Evolutionary conservation across 1,140 invertebrate genomes (phyloP).

Genomic region (Hesperophylax magnus): DNA sequence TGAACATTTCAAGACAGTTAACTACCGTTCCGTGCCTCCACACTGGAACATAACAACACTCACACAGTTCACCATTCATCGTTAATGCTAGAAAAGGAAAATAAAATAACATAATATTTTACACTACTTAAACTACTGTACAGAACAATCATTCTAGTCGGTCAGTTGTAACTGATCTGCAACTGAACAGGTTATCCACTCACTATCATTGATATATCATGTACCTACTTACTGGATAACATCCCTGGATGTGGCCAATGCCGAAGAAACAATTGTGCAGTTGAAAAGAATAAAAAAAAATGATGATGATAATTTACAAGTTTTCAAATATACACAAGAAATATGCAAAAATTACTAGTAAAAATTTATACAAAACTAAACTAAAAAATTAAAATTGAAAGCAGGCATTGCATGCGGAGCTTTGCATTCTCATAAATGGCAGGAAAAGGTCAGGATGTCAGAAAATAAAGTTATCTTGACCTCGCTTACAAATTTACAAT

Average conservation of each 20-base stretch:
- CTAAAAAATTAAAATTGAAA: conserved; percentile 71
- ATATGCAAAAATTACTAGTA: conserved; percentile 63
- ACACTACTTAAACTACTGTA: conserved; percentile 56
- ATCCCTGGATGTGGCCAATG: conserved; percentile 82
- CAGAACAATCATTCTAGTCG: conserved; percentile 53
- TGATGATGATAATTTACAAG: conserved; percentile 74
- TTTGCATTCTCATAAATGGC: conserved; percentile 72
- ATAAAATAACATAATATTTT: conserved; percentile 50
- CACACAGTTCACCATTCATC: conserved; percentile 53
- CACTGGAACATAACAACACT: conserved; percentile 51
- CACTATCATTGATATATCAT: conserved; percentile 59
- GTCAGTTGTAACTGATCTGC: conserved; percentile 36
- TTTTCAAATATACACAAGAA: conserved; percentile 70
- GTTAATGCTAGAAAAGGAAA: conserved; percentile 52
- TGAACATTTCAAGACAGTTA: conserved; percentile 57
- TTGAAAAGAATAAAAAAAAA: conserved; percentile 81
- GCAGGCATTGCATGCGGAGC: conserved; percentile 75
- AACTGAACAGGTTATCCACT: conserved; percentile 44
- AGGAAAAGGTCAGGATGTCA: conserved; percentile 72
- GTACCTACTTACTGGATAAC: conserved; percentile 85
- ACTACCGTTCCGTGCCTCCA: conserved; percentile 55
- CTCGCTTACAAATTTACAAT: conserved; percentile 67
- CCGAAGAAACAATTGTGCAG: conserved; percentile 83
- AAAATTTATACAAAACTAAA: conserved; percentile 69
- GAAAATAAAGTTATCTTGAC: conserved; percentile 69